These are phyloP conservation scores for Lycorma delicatula DNA, from an alignment of 1,140 invertebrate species.

Conservation along the genomic window DNA sequence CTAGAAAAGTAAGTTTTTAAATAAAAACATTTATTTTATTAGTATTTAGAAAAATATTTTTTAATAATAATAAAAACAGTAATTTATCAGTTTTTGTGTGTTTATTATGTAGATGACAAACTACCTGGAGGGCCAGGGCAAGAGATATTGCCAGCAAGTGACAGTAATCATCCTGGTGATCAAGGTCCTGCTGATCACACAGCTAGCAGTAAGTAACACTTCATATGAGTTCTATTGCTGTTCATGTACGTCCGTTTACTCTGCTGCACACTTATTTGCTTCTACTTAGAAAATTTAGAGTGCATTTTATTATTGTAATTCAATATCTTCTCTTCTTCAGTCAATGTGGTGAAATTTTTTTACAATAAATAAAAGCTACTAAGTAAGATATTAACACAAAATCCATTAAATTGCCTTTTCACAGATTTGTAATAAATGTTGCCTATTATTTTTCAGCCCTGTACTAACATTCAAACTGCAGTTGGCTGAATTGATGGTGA, in stretches of 20 bases:
- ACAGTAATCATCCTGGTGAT: constrained; percentile 9
- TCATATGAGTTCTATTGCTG: neutral
- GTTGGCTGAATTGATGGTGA: no score
- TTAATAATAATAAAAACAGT: neutral
- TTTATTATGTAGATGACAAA: neutral
- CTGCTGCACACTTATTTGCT: neutral
- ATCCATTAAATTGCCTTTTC: no score
- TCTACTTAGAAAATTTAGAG: neutral
- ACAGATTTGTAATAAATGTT: no score
- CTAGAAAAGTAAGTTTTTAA: neutral
- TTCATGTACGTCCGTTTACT: neutral
- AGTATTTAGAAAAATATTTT: neutral
- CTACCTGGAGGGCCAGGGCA: neutral
- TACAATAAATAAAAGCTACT: neutral
- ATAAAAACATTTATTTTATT: neutral
- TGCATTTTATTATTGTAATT: neutral
- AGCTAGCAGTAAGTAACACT: neutral
- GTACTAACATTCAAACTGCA: no score
- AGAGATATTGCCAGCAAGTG: neutral
- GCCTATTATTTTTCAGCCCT: no score
- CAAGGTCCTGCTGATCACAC: constrained; percentile 7
- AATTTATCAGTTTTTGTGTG: neutral
- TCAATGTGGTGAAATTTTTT: neutral
- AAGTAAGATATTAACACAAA: no score
- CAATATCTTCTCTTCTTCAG: neutral